Evolutionary conservation across 2,888 invertebrate species (phyloP).

Genomic region (Cephus runcator): DNA sequence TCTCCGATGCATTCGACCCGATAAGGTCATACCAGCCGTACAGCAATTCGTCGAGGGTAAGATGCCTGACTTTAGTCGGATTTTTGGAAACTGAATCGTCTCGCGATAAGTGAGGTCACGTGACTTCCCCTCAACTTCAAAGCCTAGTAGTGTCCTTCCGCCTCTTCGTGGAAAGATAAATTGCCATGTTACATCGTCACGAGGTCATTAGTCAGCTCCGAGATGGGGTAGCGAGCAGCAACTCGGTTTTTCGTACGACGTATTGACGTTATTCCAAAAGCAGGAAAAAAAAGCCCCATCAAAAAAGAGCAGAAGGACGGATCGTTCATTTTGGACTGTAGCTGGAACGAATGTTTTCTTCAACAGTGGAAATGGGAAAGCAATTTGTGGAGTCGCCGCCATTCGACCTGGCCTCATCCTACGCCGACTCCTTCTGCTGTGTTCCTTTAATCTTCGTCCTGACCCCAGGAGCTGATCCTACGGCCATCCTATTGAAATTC

Average conservation of each 20-base stretch:
- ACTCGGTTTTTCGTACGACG: not conserved
- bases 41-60: constrained; percentile 77
- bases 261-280: constrained; percentile 7
- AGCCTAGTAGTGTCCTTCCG: not conserved
- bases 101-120: not conserved
- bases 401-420: constrained; percentile 87
- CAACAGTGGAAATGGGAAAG: constrained; percentile 76
- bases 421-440: constrained; percentile 84
- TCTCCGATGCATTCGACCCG: constrained; percentile 84
- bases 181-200: not conserved
- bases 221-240: not conserved
- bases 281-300: not conserved
- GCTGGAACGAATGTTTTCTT: not conserved
- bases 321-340: not conserved
- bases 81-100: not conserved
- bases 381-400: constrained; percentile 90
- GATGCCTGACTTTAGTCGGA: not conserved
- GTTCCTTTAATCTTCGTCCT: constrained; percentile 91
- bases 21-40: constrained; percentile 86
- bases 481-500: constrained; percentile 89
- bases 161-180: not conserved
- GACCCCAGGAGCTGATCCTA: constrained; percentile 94
- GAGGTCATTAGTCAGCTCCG: not conserved
- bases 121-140: not conserved
- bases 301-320: not conserved